Evolutionary conservation across 2,113 vertebrate genomes (phyloP), one percentile per base, ranked within the genome.

Genomic region (Solea solea): DNA sequence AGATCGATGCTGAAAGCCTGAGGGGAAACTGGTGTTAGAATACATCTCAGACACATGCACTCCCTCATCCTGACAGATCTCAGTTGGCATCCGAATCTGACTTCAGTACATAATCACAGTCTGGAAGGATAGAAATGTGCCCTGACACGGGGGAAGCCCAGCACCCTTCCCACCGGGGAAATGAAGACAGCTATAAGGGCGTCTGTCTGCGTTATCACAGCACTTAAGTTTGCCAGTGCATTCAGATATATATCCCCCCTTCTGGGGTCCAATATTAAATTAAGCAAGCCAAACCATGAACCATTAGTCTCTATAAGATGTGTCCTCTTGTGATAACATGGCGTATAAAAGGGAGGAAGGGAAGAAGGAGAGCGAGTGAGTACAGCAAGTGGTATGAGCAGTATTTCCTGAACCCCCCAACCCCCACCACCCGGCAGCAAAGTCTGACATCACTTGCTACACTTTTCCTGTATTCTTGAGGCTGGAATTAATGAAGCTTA

Each of bases 401-500:
- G 72, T 41, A 59, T 72, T 51, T 65, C 46, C 41, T 48, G 64
- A 50, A 25, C 45, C 53, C n/a, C 40, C 28, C 50, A 15, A 42
- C 34, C 54, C 41, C 41, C 41, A 5, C 52, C 57, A 8, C 45
- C 27, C 41, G 41, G 68, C 68, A 57, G 55, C 42, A 64, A 54
- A 34, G 41, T 54, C 39, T 34, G 69, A 80, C 72, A 80, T 66
- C 25, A 48, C 65, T 85, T 27, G 63, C 69, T 82, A 54, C 8
- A 83, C 21, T 88, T 86, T 82, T 76, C 73, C 73, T 69, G 80
- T 21, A 80, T 81, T 88, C 64, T 69, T 72, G 87, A 81, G 85
- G 60, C 55, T 74, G 58, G 85, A 88, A 85, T 86, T 84, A 90
- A 93, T 90, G 79, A 89, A 80, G 78, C 67, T 60, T 59, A 69